Evolutionary conservation across 1,140 invertebrate species (phyloP), one percentile per base, ranked within the genome.

Genomic region (Solen grandis): DNA sequence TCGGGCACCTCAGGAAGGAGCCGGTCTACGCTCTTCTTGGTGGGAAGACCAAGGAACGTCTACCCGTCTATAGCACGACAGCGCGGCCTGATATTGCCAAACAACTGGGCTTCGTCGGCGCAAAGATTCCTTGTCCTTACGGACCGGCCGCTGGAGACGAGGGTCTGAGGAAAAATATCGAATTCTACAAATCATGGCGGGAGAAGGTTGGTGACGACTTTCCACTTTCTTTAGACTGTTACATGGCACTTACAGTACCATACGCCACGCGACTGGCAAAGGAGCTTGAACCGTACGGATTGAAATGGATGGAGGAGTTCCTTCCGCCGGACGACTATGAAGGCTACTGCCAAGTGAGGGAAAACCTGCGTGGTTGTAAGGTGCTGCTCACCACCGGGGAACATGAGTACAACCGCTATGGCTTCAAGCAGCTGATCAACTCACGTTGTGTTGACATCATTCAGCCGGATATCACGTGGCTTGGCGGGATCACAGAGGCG

Each of bases 231-330:
- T 63, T 90, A 33, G 87, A 90, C 68, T 90, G 88, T 66, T 90
- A 90, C 52, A 90, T 90, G 89, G 87, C 89, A 0, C 60, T 90
- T 27, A 89, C 83, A 13, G 88, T 88, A 13, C 83, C 86, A 0
- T 90, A 91, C 78, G 80, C 89, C 3, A 84, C 88, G 5, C 81
- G 84, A 50, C 78, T 91, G 35, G 89, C 88, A 1, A 82, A 78
- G 73, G 84, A 79, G 35, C 81, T 90, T 16, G 88, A 90, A 78
- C 86, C 87, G 13, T 84, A 80, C 27, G 88, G 88, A 19, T 35
- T 91, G 5, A 90, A 91, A 72, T 91, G 89, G 90, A 90, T 90
- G 38, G 89, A 91, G 78, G 90, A 91, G 52, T 89, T 84, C 74
- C 80, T 91, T 10, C 88, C 88, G 5, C 90, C 90, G 25, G 90